Conservation (phyloP, 1,140 invertebrate genomes). For the Mamestra configurata region DNA sequence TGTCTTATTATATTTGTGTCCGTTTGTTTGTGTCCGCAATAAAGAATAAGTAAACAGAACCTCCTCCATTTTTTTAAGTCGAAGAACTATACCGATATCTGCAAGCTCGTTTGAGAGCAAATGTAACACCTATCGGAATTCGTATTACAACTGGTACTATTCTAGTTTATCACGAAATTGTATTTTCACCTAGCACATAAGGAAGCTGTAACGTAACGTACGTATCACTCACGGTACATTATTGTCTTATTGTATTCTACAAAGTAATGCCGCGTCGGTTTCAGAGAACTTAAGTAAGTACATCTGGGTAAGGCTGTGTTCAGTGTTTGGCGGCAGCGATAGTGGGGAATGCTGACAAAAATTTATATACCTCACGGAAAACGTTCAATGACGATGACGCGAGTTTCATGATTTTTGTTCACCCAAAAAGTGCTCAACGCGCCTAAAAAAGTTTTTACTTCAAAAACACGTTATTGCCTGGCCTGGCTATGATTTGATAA, state of each 20-base stretch:
- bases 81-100: not conserved
- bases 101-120: not conserved
- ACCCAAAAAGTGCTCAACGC: no score
- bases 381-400: no score
- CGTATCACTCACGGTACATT: not conserved
- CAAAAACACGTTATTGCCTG: no score
- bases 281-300: not conserved
- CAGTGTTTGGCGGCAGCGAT: not conserved
- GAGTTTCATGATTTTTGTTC: no score
- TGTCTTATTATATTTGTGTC: no score
- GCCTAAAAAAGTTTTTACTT: no score
- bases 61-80: no score
- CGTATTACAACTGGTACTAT: not conserved
- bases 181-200: not conserved
- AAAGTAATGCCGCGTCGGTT: not conserved
- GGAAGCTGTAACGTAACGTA: not conserved
- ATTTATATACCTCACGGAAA: no score
- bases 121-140: not conserved
- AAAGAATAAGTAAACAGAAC: no score
- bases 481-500: no score
- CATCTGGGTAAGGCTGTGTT: not conserved
- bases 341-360: no score
- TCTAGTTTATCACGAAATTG: not conserved
- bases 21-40: no score
- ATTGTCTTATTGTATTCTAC: constrained; percentile 17